Evolutionary conservation across 2,113 vertebrate species (phyloP).

Genomic region (Mungos mungo): DNA sequence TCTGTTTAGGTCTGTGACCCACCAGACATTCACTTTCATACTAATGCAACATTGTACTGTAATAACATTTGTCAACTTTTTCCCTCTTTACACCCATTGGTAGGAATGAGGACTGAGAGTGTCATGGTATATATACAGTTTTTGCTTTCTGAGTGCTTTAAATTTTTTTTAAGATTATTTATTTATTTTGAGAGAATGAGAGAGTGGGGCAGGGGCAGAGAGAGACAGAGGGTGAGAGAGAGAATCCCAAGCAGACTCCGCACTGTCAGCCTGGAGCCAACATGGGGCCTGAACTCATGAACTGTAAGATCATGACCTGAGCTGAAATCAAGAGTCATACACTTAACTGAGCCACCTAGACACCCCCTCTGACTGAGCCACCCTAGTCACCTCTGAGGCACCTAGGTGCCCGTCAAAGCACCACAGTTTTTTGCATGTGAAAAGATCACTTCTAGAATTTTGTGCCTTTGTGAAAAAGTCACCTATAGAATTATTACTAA

Average conservation of each 20-base stretch:
- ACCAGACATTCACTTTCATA: constrained; percentile 57
- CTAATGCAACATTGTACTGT: not conserved
- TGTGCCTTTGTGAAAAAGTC: not conserved
- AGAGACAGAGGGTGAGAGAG: no score
- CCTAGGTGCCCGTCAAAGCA: not conserved
- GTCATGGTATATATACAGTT: not conserved
- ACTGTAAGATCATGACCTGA: no score
- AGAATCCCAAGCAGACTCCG: no score
- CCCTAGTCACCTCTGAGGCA: no score
- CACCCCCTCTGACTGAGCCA: no score
- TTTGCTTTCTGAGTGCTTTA: not conserved
- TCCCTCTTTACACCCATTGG: not conserved
- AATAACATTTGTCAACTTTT: constrained; percentile 55
- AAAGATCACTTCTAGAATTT: not conserved
- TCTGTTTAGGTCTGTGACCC: constrained; percentile 6
- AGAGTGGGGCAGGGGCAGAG: no score
- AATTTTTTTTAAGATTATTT: no score
- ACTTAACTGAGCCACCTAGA: no score
- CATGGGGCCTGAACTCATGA: no score
- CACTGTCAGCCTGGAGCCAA: no score
- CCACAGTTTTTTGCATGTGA: not conserved
- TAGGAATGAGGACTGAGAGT: not conserved
- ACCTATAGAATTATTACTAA: not conserved
- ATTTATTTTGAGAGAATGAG: no score
- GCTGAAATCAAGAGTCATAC: no score